A percentile compares a stretch with the other conserved stretches of the same genome.
phyloP scores from a whole-genome alignment of 2,797 vertebrate species.

The Etheostoma nigrum region DNA sequence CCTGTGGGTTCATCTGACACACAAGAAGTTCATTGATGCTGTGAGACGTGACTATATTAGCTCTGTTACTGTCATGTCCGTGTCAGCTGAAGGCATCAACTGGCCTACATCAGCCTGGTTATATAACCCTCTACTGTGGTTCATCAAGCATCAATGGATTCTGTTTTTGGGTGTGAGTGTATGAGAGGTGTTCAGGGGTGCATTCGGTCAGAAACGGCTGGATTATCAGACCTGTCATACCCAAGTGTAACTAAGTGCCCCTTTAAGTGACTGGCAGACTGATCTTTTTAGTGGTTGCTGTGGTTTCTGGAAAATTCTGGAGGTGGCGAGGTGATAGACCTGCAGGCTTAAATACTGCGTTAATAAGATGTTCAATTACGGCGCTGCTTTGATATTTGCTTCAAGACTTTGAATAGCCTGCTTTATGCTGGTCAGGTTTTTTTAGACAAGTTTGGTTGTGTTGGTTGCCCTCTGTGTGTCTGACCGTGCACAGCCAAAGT shows the following conservation, averaged over 20 bases:
- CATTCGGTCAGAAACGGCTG: constrained; percentile 21
- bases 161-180: constrained; percentile 8
- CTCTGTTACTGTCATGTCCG: constrained; percentile 42
- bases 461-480: neutral
- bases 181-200: neutral
- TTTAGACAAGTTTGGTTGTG: neutral
- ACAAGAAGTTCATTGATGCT: constrained; percentile 28
- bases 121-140: constrained; percentile 47
- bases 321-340: no score
- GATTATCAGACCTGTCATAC: constrained; percentile 27
- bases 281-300: constrained; percentile 2
- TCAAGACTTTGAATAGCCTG: neutral
- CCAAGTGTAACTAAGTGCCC: constrained; percentile 11
- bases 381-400: neutral
- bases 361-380: neutral
- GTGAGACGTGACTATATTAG: constrained; percentile 44
- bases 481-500: neutral
- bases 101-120: constrained; percentile 69
- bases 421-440: neutral
- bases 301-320: constrained; percentile 7
- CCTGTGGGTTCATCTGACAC: constrained; percentile 25
- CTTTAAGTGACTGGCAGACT: constrained; percentile 6
- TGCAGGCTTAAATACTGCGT: no score
- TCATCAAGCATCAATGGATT: constrained; percentile 52
- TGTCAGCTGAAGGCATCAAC: constrained; percentile 66